phyloP scores from a whole-genome alignment of 2,888 invertebrate genomes.

The Ophion slaviceki region DNA sequence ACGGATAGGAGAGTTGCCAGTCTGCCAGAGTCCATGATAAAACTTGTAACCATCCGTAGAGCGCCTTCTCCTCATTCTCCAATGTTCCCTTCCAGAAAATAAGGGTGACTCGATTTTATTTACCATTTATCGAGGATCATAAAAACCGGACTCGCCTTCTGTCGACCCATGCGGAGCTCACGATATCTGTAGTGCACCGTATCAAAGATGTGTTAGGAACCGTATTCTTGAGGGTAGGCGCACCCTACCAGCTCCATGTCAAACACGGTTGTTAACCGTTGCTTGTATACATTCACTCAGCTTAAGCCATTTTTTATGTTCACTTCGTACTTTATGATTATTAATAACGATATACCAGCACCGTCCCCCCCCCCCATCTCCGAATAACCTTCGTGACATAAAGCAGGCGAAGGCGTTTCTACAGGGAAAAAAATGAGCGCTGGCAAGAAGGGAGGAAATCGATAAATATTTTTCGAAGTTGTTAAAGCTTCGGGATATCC shows the following conservation, averaged over 20 bases:
- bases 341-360: not conserved
- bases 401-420: not conserved
- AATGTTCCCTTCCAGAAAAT: conserved; percentile 23
- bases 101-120: conserved; percentile 63
- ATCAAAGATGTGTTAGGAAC: conserved; percentile 6
- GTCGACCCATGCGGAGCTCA: conserved; percentile 36
- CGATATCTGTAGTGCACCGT: conserved; percentile 8
- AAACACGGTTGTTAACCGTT: conserved; percentile 30
- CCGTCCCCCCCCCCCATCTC: not conserved
- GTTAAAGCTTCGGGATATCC: conserved; percentile 14
- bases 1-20: conserved; percentile 59
- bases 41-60: conserved; percentile 32
- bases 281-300: conserved; percentile 10
- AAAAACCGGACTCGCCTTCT: conserved; percentile 46
- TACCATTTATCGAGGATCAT: conserved; percentile 50
- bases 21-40: conserved; percentile 28
- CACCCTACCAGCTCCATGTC: conserved; percentile 13
- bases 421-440: not conserved
- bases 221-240: conserved; percentile 13
- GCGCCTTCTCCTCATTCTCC: conserved; percentile 13
- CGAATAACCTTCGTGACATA: conserved; percentile 11
- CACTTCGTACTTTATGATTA: conserved; percentile 19
- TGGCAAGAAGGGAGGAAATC: conserved; percentile 12
- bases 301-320: conserved; percentile 4
- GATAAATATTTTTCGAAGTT: conserved; percentile 46